Conservation (phyloP, 2,113 vertebrate genomes). For the Genyomyrus donnyi region DNA sequence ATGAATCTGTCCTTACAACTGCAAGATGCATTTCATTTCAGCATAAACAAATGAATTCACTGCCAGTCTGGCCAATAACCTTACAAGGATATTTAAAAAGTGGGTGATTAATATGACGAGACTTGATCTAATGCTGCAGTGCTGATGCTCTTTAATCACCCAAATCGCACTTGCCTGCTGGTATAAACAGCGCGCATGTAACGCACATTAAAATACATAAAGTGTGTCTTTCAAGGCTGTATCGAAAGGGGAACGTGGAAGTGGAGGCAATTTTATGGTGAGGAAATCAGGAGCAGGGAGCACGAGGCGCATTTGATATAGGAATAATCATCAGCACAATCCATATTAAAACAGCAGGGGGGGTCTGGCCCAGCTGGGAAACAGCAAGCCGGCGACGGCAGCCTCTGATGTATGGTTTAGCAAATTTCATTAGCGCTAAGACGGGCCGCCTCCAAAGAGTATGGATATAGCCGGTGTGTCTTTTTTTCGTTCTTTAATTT, state of each 20-base stretch:
- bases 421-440: constrained; percentile 59
- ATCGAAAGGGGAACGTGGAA: constrained; percentile 22
- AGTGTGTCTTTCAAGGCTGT: constrained; percentile 19
- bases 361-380: constrained; percentile 33
- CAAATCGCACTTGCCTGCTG: constrained; percentile 29
- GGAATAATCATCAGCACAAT: constrained; percentile 49
- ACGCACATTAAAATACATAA: constrained; percentile 25
- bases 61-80: constrained; percentile 22
- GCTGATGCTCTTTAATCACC: constrained; percentile 38
- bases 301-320: constrained; percentile 38
- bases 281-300: constrained; percentile 16
- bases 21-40: constrained; percentile 38
- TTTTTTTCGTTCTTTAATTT: constrained; percentile 56
- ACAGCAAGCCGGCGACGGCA: constrained; percentile 38
- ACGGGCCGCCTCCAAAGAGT: constrained; percentile 44
- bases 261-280: constrained; percentile 35
- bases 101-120: constrained; percentile 31
- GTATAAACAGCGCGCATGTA: constrained; percentile 5
- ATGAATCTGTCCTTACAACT: constrained; percentile 41
- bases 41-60: constrained; percentile 20
- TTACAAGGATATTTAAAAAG: constrained; percentile 36
- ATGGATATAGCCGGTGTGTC: constrained; percentile 43
- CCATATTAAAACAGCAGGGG: constrained; percentile 47
- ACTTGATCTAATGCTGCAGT: constrained; percentile 34
- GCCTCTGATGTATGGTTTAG: constrained; percentile 51